These are phyloP conservation scores for Nannoperca obscura DNA, from an alignment of 2,797 vertebrate species.

Conservation along the genomic window DNA sequence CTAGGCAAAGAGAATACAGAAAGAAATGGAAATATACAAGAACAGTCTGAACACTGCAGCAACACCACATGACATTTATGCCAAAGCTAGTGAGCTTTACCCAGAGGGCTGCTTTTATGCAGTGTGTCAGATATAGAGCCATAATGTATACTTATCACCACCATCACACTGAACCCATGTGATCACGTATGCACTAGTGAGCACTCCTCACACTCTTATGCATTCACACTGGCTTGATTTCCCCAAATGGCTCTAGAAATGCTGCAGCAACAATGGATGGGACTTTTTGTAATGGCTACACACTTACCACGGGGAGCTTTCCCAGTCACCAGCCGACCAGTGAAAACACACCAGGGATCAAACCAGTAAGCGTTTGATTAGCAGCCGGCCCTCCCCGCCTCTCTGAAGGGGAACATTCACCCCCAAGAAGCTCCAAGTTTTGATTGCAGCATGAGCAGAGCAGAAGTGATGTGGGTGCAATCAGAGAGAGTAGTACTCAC, in stretches of 20 bases:
- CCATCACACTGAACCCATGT: neutral
- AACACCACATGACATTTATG: neutral
- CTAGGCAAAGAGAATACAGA: neutral
- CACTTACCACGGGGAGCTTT: constrained; percentile 9
- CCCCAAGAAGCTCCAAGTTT: constrained; percentile 16
- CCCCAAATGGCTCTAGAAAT: constrained; percentile 5
- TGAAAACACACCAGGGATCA: constrained; percentile 23
- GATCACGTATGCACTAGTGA: neutral
- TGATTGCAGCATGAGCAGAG: constrained; percentile 47
- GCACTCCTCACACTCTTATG: neutral
- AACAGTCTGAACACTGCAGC: neutral
- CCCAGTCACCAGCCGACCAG: constrained; percentile 24
- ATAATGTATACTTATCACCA: neutral
- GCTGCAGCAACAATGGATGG: neutral
- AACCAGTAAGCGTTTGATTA: constrained; percentile 59
- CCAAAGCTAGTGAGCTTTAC: neutral
- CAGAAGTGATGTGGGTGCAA: constrained; percentile 52
- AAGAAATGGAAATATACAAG: neutral
- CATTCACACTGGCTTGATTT: constrained; percentile 21
- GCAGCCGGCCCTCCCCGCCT: neutral
- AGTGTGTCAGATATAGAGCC: neutral
- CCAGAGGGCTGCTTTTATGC: neutral
- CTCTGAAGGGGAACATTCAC: neutral
- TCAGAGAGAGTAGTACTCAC: constrained; percentile 50
- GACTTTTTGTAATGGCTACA: neutral